These are phyloP conservation scores for Gnathonemus echidnorhynchus DNA, from an alignment of 2,113 vertebrate genomes.

Conservation along the genomic window DNA sequence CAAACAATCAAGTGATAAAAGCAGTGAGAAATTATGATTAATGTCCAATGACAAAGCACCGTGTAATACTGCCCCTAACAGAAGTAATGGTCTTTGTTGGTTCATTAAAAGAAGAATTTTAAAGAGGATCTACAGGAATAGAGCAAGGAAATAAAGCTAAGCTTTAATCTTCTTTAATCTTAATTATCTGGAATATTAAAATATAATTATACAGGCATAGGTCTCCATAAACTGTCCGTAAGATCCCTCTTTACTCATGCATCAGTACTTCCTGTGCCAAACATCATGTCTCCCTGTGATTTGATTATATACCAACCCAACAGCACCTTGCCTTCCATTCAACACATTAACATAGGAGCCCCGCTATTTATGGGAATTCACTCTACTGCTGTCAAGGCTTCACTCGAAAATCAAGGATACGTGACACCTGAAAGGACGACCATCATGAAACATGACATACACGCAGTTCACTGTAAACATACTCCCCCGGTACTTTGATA, in stretches of 20 bases:
- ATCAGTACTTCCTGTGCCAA: neutral
- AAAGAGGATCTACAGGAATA: neutral
- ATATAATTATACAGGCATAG: neutral
- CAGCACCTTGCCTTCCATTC: neutral
- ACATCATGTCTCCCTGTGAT: neutral
- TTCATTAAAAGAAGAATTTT: neutral
- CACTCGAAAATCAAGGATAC: neutral
- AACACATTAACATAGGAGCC: neutral
- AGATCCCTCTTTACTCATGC: neutral
- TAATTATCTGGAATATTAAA: neutral
- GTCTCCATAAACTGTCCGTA: neutral
- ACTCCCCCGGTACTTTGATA: neutral
- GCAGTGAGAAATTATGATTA: conserved; percentile 31
- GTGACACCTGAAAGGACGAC: neutral
- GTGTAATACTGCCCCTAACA: neutral
- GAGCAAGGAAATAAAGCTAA: neutral
- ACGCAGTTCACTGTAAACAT: neutral
- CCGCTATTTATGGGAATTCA: neutral
- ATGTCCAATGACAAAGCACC: conserved; percentile 17
- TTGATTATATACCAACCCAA: neutral
- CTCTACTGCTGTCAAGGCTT: neutral
- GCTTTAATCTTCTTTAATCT: neutral
- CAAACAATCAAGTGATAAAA: conserved; percentile 29
- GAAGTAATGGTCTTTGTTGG: neutral
- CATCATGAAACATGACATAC: neutral